These are phyloP conservation scores for Glareola pratincola DNA, from an alignment of 2,113 vertebrate genomes.

Conservation along the genomic window DNA sequence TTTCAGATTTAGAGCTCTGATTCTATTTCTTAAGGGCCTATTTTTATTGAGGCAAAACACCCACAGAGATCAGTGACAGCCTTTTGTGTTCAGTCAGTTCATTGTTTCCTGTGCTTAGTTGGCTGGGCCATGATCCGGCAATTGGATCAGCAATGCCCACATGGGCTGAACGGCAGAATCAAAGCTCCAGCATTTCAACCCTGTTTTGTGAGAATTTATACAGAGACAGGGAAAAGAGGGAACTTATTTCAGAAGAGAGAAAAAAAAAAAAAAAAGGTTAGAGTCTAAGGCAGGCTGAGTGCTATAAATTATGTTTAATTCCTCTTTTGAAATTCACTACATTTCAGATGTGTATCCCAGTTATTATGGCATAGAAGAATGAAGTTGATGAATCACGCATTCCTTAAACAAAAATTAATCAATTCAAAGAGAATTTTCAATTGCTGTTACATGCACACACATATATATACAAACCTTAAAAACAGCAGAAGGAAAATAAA, in stretches of 20 bases:
- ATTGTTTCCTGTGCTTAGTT: neutral
- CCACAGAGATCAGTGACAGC: constrained; percentile 36
- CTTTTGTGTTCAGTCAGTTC: neutral
- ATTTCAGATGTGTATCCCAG: neutral
- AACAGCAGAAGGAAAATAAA: neutral
- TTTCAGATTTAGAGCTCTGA: neutral
- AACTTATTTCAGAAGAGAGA: neutral
- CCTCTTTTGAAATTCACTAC: neutral
- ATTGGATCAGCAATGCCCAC: neutral
- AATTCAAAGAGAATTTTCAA: neutral
- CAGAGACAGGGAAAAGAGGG: neutral
- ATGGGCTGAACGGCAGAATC: neutral
- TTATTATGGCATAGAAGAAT: neutral
- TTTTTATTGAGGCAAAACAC: constrained; percentile 41
- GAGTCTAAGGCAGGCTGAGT: neutral
- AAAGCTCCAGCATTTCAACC: neutral
- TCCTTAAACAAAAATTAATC: neutral
- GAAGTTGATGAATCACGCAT: neutral
- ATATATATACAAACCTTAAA: neutral
- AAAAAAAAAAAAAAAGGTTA: neutral
- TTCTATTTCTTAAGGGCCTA: neutral
- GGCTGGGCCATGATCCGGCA: accelerated
- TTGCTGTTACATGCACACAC: neutral
- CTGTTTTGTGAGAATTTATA: neutral
- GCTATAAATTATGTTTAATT: neutral